phyloP scores from a whole-genome alignment of 2,797 vertebrate species.

The Sebastes paucispinis region DNA sequence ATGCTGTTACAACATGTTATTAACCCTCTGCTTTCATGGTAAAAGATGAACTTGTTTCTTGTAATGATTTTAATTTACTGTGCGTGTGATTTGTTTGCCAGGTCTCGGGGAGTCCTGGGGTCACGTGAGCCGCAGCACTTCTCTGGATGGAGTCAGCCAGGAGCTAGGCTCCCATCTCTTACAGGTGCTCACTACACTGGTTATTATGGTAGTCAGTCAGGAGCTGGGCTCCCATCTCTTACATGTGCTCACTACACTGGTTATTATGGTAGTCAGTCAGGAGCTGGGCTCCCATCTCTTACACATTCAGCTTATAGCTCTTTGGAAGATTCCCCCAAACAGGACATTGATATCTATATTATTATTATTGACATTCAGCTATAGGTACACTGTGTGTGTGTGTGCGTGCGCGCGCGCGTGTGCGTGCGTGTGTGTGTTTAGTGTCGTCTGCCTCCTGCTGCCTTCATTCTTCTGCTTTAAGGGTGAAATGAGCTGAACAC shows the following conservation, averaged over 20 bases:
- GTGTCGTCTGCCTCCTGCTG: conserved; percentile 63
- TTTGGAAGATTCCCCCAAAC: not conserved
- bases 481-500: conserved; percentile 70
- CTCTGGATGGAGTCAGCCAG: conserved; percentile 91
- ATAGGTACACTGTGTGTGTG: not conserved
- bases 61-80: not conserved
- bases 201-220: conserved; percentile 80
- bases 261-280: too few relatives aligned
- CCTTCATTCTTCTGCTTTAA: conserved; percentile 60
- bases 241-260: conserved; percentile 81
- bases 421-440: conserved; percentile 2
- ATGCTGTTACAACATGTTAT: not conserved
- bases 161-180: conserved; percentile 95
- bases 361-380: not conserved
- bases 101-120: conserved; percentile 98
- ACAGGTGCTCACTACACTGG: conserved; percentile 83
- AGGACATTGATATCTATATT: not conserved
- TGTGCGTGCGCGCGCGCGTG: not conserved
- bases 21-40: not conserved
- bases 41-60: not conserved
- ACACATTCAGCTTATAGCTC: not conserved
- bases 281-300: too few relatives aligned
- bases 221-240: conserved; percentile 95
- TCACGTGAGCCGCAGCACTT: conserved; percentile 88
- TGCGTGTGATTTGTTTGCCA: conserved; percentile 57